phyloP scores from a whole-genome alignment of 1,140 invertebrate genomes.

The Lordiphosa mommai region DNA sequence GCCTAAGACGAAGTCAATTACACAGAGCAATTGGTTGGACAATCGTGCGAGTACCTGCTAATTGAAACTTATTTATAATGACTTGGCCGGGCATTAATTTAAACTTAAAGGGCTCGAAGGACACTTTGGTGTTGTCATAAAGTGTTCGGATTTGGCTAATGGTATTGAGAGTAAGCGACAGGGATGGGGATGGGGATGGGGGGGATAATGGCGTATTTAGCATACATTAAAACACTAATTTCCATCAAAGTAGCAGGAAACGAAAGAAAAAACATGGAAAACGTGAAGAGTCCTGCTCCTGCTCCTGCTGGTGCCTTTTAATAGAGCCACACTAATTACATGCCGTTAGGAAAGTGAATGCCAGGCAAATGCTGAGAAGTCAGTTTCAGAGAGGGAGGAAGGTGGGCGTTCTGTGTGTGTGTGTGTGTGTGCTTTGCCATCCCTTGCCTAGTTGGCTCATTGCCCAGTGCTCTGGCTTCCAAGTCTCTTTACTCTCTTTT shows the following conservation, averaged over 20 bases:
- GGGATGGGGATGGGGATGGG: conserved; percentile 55
- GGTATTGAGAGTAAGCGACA: conserved; percentile 36
- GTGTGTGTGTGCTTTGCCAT: conserved; percentile 4
- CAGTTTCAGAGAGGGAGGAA: conserved; percentile 3
- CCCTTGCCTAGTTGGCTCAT: conserved; percentile 21
- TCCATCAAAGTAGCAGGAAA: conserved; percentile 60
- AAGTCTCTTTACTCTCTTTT: background rate
- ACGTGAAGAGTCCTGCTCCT: conserved; percentile 15
- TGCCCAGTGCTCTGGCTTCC: conserved; percentile 14
- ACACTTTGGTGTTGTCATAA: conserved; percentile 7
- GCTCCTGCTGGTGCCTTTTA: conserved; percentile 59
- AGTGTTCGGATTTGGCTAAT: conserved; percentile 31
- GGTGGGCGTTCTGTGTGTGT: conserved; percentile 1
- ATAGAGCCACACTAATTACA: conserved; percentile 78
- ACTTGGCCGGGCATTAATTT: conserved; percentile 29
- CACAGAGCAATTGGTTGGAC: conserved; percentile 29
- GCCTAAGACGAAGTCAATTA: conserved; percentile 30
- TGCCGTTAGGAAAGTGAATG: conserved; percentile 68
- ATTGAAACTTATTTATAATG: conserved; percentile 69
- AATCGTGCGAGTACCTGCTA: conserved; percentile 41
- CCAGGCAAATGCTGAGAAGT: conserved; percentile 49
- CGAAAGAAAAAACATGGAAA: conserved; percentile 35
- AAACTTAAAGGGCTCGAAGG: background rate
- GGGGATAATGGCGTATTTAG: conserved; percentile 72
- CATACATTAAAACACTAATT: conserved; percentile 78